Conservation (phyloP, 1,140 invertebrate species). For the Hesperophylax magnus region DNA sequence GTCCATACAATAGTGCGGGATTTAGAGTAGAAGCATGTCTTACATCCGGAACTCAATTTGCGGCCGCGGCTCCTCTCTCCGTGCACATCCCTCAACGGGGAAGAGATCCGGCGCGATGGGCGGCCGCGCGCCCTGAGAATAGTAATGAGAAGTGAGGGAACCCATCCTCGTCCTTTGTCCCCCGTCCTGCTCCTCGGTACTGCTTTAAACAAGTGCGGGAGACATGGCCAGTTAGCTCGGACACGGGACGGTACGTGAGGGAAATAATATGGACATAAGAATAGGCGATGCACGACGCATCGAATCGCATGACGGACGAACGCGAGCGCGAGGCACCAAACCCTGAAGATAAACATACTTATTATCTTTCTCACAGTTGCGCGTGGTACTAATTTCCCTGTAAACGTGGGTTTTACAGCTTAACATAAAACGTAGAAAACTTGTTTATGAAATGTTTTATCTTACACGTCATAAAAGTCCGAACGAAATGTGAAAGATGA, state of each 20-base stretch:
- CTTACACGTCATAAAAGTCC: too few relatives aligned
- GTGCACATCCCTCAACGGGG: background rate
- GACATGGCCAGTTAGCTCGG: constrained; percentile 42
- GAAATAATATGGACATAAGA: constrained; percentile 42
- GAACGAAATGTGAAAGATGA: too few relatives aligned
- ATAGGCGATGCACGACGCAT: background rate
- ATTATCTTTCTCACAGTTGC: too few relatives aligned
- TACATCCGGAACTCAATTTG: background rate
- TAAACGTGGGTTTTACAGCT: too few relatives aligned
- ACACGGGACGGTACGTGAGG: constrained; percentile 45
- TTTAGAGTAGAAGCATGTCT: too few relatives aligned
- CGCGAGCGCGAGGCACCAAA: background rate
- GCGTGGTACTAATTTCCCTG: too few relatives aligned
- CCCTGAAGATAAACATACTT: background rate
- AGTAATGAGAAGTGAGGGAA: background rate
- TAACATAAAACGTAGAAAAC: too few relatives aligned
- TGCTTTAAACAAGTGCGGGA: constrained; percentile 11
- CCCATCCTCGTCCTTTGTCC: background rate
- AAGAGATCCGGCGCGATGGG: background rate
- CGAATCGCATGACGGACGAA: constrained; percentile 22
- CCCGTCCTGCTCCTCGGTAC: too few relatives aligned
- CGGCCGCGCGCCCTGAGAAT: background rate
- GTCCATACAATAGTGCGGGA: too few relatives aligned
- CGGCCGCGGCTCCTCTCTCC: background rate
- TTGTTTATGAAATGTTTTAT: too few relatives aligned